Evolutionary conservation across 92 coral and sea anemone species (phyloP).

Genomic region (Metridium senile): DNA sequence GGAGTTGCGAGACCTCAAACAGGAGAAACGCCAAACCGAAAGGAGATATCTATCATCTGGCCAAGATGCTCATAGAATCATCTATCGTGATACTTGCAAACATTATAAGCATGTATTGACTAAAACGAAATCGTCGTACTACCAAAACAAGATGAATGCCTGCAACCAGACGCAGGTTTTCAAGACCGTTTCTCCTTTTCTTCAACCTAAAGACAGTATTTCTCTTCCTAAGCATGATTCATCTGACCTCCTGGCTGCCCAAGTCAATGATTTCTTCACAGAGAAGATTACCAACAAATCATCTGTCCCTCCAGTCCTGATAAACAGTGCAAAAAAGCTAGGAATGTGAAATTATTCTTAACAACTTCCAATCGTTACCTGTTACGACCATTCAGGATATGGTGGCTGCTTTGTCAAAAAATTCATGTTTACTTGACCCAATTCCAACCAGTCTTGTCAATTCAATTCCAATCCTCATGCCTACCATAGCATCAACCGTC

Average conservation of each 20-base stretch:
- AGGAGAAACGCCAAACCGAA: neutral
- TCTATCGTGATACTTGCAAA: neutral
- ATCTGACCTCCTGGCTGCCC: neutral
- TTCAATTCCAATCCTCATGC: neutral
- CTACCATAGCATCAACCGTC: neutral
- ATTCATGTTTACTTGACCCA: neutral
- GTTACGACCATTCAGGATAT: slow-evolving; percentile 1
- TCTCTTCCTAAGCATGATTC: neutral
- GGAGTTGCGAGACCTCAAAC: neutral
- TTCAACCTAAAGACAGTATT: neutral
- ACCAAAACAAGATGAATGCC: neutral
- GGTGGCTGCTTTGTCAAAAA: slow-evolving; percentile 3
- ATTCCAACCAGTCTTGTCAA: slow-evolving; percentile 4
- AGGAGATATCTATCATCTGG: slow-evolving; percentile 7
- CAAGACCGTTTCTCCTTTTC: neutral
- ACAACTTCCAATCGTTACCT: slow-evolving; percentile 2
- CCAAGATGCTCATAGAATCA: neutral
- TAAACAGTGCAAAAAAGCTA: neutral
- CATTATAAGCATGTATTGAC: neutral
- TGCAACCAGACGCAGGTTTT: neutral
- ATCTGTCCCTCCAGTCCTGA: slow-evolving; percentile 2
- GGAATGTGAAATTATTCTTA: neutral
- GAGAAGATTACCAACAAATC: neutral
- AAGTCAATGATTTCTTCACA: slow-evolving; percentile 1
- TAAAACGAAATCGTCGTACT: neutral